phyloP scores from a whole-genome alignment of 2,888 invertebrate genomes.

The Spilarctia lutea region DNA sequence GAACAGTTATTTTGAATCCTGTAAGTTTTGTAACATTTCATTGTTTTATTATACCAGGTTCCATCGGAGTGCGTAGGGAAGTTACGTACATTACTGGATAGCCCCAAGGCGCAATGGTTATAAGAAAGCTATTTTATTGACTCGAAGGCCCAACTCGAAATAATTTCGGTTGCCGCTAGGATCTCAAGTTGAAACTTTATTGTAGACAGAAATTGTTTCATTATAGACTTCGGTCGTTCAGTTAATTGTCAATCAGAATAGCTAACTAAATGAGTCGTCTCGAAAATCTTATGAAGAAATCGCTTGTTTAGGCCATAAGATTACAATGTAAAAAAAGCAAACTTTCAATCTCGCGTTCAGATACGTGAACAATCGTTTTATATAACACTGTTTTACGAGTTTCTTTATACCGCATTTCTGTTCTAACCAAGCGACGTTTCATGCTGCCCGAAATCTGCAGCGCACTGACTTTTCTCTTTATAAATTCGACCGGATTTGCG shows the following conservation, averaged over 20 bases:
- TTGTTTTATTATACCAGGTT: conserved; percentile 70
- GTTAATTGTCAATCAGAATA: conserved; percentile 59
- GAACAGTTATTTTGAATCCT: conserved; percentile 67
- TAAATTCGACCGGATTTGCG: conserved; percentile 73
- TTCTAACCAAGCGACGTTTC: conserved; percentile 64
- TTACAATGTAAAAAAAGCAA: conserved; percentile 69
- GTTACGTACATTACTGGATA: conserved; percentile 62
- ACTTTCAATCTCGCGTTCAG: conserved; percentile 78
- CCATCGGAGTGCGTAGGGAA: conserved; percentile 63
- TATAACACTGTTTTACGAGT: conserved; percentile 73
- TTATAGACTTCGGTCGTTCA: conserved; percentile 55
- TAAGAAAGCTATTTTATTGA: conserved; percentile 77
- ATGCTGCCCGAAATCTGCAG: conserved; percentile 67
- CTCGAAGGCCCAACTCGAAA: conserved; percentile 65
- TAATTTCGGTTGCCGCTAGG: conserved; percentile 71
- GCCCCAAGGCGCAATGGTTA: conserved; percentile 66
- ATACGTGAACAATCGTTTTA: conserved; percentile 78
- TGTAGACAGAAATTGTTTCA: conserved; percentile 64
- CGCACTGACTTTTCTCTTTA: conserved; percentile 71
- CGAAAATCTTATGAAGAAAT: conserved; percentile 43
- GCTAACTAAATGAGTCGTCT: conserved; percentile 31
- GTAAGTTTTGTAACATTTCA: conserved; percentile 69
- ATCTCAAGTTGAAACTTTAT: conserved; percentile 69
- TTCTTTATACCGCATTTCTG: conserved; percentile 61
- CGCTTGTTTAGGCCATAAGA: conserved; percentile 57